Percentiles rank a stretch among this genome's conserved stretches.
phyloP scores from a whole-genome alignment of 2,888 invertebrate genomes.

The Drosophila dives region DNA sequence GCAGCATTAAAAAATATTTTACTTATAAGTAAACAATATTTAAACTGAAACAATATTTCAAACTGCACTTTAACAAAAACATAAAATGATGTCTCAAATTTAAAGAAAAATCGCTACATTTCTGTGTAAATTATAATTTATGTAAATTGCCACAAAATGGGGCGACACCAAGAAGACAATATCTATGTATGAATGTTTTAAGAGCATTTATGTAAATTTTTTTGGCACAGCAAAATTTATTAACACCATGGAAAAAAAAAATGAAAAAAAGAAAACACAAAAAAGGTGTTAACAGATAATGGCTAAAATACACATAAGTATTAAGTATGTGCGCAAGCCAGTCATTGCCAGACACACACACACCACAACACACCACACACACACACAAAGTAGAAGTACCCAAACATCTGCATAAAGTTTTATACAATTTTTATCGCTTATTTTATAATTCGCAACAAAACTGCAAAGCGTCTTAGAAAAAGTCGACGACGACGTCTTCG shows the following conservation, averaged over 20 bases:
- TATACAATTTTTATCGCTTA: slow-evolving; percentile 80
- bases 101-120: slow-evolving; percentile 1
- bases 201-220: slow-evolving; percentile 70
- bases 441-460: slow-evolving; percentile 79
- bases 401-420: slow-evolving; percentile 72
- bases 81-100: background rate
- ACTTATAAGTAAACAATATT: background rate
- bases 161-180: slow-evolving; percentile 41
- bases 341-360: slow-evolving; percentile 2
- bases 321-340: slow-evolving; percentile 31
- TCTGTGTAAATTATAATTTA: slow-evolving; percentile 43
- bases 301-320: slow-evolving; percentile 69
- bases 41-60: background rate
- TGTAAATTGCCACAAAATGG: slow-evolving; percentile 41
- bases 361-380: background rate
- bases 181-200: slow-evolving; percentile 43
- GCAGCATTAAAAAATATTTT: background rate
- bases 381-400: slow-evolving; percentile 17
- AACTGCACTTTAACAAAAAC: background rate
- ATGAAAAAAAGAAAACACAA: slow-evolving; percentile 16
- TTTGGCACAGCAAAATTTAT: slow-evolving; percentile 59
- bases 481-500: slow-evolving; percentile 10
- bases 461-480: slow-evolving; percentile 72
- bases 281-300: slow-evolving; percentile 78
- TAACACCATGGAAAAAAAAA: slow-evolving; percentile 37